Conservation (phyloP, 1,140 invertebrate species). For the Nasonia vitripennis region DNA sequence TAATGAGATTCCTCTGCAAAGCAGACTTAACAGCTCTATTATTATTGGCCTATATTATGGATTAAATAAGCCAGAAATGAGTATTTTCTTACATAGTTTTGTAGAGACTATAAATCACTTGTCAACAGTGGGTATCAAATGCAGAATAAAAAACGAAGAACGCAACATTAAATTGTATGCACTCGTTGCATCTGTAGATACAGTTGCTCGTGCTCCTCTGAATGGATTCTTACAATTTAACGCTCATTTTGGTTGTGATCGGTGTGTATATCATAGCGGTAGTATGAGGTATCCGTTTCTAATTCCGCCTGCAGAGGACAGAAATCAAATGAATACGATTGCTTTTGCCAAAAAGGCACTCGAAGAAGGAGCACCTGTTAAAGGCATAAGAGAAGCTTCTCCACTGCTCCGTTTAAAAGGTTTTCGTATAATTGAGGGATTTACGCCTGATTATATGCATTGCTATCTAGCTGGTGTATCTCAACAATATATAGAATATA, state of each 20-base stretch:
- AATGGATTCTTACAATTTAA: too few relatives aligned
- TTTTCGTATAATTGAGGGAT: too few relatives aligned
- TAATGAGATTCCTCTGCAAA: background rate
- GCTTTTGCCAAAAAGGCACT: background rate
- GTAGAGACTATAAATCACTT: background rate
- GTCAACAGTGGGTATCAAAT: background rate
- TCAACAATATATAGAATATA: background rate
- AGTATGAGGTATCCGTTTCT: too few relatives aligned
- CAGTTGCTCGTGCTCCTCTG: too few relatives aligned
- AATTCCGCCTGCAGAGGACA: too few relatives aligned
- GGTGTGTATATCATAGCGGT: too few relatives aligned
- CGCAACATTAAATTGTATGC: too few relatives aligned
- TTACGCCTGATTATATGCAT: background rate
- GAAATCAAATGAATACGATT: too few relatives aligned
- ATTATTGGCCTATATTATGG: background rate
- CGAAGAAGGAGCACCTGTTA: background rate
- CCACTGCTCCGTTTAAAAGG: constrained; percentile 6
- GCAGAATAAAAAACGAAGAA: too few relatives aligned
- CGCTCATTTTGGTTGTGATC: too few relatives aligned
- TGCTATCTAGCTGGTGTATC: background rate
- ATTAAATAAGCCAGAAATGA: constrained; percentile 5
- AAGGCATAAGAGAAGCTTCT: background rate
- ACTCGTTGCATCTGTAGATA: too few relatives aligned
- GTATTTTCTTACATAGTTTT: background rate
- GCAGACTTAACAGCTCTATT: background rate